phyloP scores from a whole-genome alignment of 2,113 vertebrate genomes.

The Takifugu flavidus region DNA sequence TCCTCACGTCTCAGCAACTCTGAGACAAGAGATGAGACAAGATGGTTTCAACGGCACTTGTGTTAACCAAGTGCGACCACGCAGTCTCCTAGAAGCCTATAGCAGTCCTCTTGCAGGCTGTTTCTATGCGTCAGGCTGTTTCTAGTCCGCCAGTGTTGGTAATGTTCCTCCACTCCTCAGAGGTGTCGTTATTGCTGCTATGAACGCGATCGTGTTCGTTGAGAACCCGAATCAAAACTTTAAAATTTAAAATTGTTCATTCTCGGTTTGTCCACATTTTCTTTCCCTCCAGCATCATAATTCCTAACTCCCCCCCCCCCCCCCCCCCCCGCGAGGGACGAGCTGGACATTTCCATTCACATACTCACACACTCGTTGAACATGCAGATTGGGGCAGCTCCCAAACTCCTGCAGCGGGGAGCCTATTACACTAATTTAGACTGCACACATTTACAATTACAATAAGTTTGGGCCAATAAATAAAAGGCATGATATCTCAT shows the following conservation, averaged over 20 bases:
- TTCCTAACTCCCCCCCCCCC: conserved; percentile 62
- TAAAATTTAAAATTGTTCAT: background rate
- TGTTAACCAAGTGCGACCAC: conserved; percentile 38
- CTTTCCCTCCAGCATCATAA: conserved; percentile 53
- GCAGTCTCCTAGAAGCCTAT: conserved; percentile 37
- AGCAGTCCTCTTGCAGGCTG: conserved; percentile 20
- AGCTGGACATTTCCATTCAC: conserved; percentile 44
- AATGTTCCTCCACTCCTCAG: too few relatives aligned
- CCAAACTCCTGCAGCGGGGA: conserved; percentile 43
- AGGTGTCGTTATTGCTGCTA: too few relatives aligned
- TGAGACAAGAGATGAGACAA: too few relatives aligned
- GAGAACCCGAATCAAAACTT: too few relatives aligned
- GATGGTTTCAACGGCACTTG: conserved; percentile 18
- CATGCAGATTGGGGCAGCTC: conserved; percentile 68
- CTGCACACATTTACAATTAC: conserved; percentile 59
- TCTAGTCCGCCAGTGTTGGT: too few relatives aligned
- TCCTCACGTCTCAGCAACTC: too few relatives aligned
- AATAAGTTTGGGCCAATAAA: conserved; percentile 52
- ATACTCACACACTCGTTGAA: conserved; percentile 45
- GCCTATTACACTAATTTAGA: conserved; percentile 60
- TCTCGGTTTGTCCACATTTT: conserved; percentile 55
- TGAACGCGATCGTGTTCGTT: too few relatives aligned
- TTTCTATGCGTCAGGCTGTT: too few relatives aligned
- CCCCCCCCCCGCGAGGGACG: conserved; percentile 50
- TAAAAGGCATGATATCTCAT: conserved; percentile 45